Evolutionary conservation across 2,113 vertebrate genomes (phyloP).

Genomic region (Atherinomorus stipes): DNA sequence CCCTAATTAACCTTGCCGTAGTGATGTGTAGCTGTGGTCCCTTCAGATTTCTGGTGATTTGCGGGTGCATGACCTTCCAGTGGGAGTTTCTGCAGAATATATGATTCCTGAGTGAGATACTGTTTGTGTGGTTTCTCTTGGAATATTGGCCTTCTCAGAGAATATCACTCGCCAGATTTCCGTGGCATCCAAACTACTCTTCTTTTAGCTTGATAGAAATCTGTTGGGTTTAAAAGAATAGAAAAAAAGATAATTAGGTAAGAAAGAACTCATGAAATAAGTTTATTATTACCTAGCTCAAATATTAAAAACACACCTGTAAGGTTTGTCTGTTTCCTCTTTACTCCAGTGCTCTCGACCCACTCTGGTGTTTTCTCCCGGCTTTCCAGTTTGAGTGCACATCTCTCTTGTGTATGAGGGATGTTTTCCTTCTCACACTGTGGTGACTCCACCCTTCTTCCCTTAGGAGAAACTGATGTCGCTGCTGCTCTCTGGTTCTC

Average conservation of each 20-base stretch:
- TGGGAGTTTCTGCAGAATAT: conserved; percentile 42
- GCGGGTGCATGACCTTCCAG: conserved; percentile 5
- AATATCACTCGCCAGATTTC: conserved; percentile 85
- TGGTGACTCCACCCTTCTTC: background rate
- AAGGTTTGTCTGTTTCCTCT: conserved; percentile 90
- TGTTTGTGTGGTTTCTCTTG: conserved; percentile 23
- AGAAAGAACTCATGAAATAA: background rate
- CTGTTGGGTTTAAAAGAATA: conserved; percentile 71
- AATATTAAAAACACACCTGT: conserved; percentile 83
- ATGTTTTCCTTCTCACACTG: conserved; percentile 68
- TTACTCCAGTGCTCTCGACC: conserved; percentile 55
- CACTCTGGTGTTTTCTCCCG: conserved; percentile 61
- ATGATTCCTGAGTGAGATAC: conserved; percentile 62
- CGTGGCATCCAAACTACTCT: conserved; percentile 75
- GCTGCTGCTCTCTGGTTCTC: conserved; percentile 5
- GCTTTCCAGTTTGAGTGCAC: background rate
- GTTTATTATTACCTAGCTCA: background rate
- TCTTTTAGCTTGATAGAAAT: conserved; percentile 91
- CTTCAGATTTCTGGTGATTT: conserved; percentile 29
- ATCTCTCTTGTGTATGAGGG: conserved; percentile 44
- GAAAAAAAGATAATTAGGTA: conserved; percentile 28
- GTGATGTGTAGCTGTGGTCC: conserved; percentile 41
- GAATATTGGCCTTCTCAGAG: conserved; percentile 5
- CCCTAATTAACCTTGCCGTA: conserved; percentile 55
- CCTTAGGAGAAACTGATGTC: background rate